Base-by-base conservation (phyloP, 2,888 invertebrate genomes). In the Drosophila nigricruria region DNA sequence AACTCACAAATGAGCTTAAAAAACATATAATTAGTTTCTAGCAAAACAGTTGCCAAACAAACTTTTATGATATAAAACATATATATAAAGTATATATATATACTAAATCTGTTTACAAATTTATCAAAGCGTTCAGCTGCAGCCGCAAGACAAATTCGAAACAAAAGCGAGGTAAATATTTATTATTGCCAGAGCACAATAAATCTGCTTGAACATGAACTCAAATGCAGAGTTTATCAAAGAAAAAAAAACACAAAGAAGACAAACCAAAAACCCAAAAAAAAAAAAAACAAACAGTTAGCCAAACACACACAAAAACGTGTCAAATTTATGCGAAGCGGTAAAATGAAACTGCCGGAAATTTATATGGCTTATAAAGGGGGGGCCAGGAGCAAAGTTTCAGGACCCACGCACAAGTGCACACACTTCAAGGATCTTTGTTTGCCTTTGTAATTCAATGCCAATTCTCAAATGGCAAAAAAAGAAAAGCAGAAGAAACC, bases 361-460 rank as follows among this genome's bases (percentile, higher is more conserved):
- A 88, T 82, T 88, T 82, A 81, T 88, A 82, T 84, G 70, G 82
- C 88, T 82, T 82, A 88, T 79, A 54, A 43, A 43, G n/a, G 23
- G 81, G 42, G 34, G 32, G 25, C 9, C n/a, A 27, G 47, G 43
- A 20, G n/a, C 10, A n/a, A 5, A 36, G 23, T 70, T 71, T 9
- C 53, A 62, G 54, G 66, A 73, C 59, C 64, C 65, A 60, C 59
- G 61, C 69, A 65, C 50, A 56, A 56, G 56, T 70, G 67, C 52
- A 43, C 63, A 56, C 63, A 56, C 60, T 77, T 77, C 81, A 77
- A 83, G 69, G 53, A 83, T 77, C 66, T 73, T 72, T 81, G 53
- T 87, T 77, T 78, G 79, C 61, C 72, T 70, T 68, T 64, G 65
- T 58, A 65, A 78, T 62, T 50, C 70, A 69, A 76, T 62, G 70